phyloP scores from a whole-genome alignment of 2,888 invertebrate species.

The Ormia ochracea region DNA sequence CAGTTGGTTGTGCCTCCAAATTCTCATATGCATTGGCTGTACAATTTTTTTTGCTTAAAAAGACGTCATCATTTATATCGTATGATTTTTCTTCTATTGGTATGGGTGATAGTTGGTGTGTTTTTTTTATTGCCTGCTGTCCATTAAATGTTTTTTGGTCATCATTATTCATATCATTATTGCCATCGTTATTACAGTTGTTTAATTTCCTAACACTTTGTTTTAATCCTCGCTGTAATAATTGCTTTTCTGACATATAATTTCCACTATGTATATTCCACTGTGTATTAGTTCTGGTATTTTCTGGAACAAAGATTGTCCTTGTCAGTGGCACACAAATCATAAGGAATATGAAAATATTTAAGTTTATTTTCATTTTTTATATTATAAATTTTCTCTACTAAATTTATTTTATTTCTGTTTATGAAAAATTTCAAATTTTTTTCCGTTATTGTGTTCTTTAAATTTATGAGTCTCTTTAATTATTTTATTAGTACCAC shows the following conservation, averaged over 20 bases:
- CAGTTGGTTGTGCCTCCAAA: conserved; percentile 55
- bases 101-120: conserved; percentile 53
- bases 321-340: conserved; percentile 4
- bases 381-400: background rate
- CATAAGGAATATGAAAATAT: background rate
- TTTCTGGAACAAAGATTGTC: conserved; percentile 51
- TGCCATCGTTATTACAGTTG: background rate
- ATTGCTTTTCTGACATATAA: background rate
- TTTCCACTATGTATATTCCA: background rate
- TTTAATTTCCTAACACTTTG: conserved; percentile 54
- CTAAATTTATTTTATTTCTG: background rate
- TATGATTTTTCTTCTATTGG: conserved; percentile 66
- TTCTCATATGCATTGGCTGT: conserved; percentile 21
- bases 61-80: conserved; percentile 67
- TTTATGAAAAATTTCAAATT: background rate
- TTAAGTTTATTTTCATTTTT: conserved; percentile 26
- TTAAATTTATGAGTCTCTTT: conserved; percentile 7
- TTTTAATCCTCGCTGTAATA: background rate
- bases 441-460: conserved; percentile 16
- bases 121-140: conserved; percentile 46
- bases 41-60: conserved; percentile 8
- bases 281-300: background rate
- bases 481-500: conserved; percentile 38
- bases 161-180: conserved; percentile 50
- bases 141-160: conserved; percentile 38